phyloP scores from a whole-genome alignment of 2,113 vertebrate genomes.

The Columba janthina region DNA sequence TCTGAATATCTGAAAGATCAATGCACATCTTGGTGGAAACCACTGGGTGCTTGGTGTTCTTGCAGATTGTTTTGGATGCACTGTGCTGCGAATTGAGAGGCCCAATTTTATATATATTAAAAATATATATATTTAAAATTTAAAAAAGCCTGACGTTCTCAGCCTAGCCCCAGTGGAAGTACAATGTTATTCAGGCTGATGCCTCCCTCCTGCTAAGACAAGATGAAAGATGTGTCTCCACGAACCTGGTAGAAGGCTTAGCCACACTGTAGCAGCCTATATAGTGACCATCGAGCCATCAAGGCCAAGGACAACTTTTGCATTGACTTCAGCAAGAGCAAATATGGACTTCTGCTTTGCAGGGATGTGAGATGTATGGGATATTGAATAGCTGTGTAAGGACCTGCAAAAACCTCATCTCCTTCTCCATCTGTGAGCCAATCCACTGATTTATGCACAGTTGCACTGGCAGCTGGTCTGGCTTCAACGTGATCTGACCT shows the following conservation, averaged over 20 bases:
- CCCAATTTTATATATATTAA: neutral
- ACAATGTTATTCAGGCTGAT: fast-evolving
- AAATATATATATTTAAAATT: neutral
- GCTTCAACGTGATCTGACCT: neutral
- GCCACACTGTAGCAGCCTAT: fast-evolving
- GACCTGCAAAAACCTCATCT: neutral
- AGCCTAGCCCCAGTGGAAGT: neutral
- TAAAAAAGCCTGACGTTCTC: neutral
- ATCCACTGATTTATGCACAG: slow-evolving; percentile 15
- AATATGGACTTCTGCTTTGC: neutral
- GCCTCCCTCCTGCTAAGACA: neutral
- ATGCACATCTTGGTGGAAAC: neutral
- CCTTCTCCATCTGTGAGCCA: neutral
- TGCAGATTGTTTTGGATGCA: neutral
- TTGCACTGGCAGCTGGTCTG: slow-evolving; percentile 33
- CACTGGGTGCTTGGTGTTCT: neutral
- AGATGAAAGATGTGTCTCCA: neutral
- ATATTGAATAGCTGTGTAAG: neutral
- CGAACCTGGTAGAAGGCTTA: neutral
- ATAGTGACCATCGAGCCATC: neutral
- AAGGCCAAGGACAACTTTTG: neutral
- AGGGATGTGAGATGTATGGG: neutral
- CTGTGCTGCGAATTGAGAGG: neutral
- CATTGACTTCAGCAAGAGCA: neutral
- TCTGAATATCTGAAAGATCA: neutral